Evolutionary conservation across 92 coral and sea anemone species (phyloP), one percentile per base, ranked within the genome.

Genomic region (Porites lobata): DNA sequence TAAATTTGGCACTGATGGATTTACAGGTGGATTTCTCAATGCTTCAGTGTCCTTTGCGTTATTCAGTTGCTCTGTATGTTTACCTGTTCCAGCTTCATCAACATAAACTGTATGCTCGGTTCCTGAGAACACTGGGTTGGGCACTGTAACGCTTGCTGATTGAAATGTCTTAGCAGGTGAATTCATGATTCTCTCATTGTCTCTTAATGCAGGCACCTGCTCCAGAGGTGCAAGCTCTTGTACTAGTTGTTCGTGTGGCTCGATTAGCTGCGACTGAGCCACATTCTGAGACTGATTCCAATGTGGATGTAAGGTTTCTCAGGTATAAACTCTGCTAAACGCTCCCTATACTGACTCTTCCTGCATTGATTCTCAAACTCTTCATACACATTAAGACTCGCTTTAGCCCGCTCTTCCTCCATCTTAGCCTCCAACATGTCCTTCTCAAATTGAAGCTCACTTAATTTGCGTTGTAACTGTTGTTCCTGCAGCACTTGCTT

Each of bases 21-120:
- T 71, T 15, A 71, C 50, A 5, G 76, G 54, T 26, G 76, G 19
- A 26, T 51, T 71, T 71, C 76, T 71, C 54, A 71, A 71, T 71
- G 76, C 38, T 53, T 71, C 53, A 71, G 57, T 71, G 76, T 71
- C 76, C 76, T 71, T 71, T 71, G 29, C 29, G 38, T 71, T 71
- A 53, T 71, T 13, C 50, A 13, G 22, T 65, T 71, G 51, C 0
- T 71, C 76, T 71, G 54, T 53, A 21, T 71, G 29, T 22, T 26
- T 71, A 71, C 76, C 10, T 71, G 76, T 26, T 26, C 54, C 50
- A 5, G 76, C 76, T 18, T 71, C 76, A 47, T 71, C 76, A 71
- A 18, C 76, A 71, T 24, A 71, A 71, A 71, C 52, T 21, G n/a
- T 71, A 21, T 15, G 50, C 29, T 4, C 76, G 38, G 76, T 43